Evolutionary conservation across 2,113 vertebrate species (phyloP).

Genomic region (Prionailurus bengalensis): DNA sequence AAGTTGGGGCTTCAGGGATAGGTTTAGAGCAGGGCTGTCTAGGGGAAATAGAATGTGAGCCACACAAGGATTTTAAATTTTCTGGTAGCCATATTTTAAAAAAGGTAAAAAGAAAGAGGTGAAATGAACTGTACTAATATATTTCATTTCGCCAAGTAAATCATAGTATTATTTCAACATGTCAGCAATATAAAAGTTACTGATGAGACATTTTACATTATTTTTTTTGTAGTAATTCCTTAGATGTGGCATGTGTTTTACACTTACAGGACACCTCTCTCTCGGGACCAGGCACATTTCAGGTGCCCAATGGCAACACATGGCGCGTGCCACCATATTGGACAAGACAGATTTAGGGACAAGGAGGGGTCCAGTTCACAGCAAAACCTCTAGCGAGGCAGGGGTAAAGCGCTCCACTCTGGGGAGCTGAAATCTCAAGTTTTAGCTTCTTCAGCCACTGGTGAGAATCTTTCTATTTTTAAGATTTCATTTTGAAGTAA

Average conservation of each 20-base stretch:
- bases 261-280: no score
- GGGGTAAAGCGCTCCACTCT: background rate
- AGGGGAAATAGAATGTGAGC: background rate
- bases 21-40: background rate
- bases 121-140: background rate
- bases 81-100: background rate
- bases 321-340: fast-evolving
- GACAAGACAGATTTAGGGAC: background rate
- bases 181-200: background rate
- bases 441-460: background rate
- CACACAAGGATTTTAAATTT: background rate
- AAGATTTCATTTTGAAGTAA: background rate
- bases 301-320: background rate
- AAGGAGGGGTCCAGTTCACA: background rate
- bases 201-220: background rate
- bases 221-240: background rate
- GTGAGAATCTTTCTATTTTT: background rate
- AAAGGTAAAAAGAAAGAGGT: background rate
- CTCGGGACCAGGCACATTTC: background rate
- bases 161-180: background rate
- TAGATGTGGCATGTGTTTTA: background rate
- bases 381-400: background rate
- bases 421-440: background rate
- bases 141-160: background rate
- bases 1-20: background rate